Evolutionary conservation across 2,113 vertebrate genomes (phyloP).

Genomic region (Syrmaticus mikado): DNA sequence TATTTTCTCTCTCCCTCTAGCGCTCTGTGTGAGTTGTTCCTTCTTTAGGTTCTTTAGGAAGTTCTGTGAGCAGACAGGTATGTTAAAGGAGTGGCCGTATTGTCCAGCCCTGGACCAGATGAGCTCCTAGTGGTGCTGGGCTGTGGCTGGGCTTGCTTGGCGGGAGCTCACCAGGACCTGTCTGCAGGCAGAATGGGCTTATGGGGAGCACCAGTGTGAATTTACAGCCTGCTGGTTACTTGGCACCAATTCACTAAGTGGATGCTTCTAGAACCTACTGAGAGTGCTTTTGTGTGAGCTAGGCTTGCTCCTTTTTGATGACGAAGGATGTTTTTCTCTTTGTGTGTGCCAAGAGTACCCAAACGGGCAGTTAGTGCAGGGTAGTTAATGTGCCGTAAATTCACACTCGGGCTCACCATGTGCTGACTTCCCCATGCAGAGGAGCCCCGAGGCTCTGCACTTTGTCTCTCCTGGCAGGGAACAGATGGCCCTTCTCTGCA

Average conservation of each 20-base stretch:
- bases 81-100: neutral
- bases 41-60: neutral
- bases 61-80: neutral
- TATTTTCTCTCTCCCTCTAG: neutral
- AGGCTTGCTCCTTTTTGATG: neutral
- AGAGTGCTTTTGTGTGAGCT: neutral
- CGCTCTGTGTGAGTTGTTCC: neutral
- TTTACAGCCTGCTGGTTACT: conserved; percentile 15
- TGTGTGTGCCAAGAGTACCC: neutral
- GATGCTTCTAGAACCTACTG: neutral
- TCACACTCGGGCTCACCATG: neutral
- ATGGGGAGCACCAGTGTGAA: neutral
- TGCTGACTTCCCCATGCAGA: neutral
- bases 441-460: neutral
- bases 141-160: neutral
- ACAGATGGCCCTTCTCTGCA: conserved; percentile 50
- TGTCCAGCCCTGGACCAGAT: neutral
- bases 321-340: neutral
- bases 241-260: neutral
- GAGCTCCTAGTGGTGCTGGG: neutral
- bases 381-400: conserved; percentile 10
- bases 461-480: conserved; percentile 28
- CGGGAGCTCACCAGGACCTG: neutral
- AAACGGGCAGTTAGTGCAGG: neutral
- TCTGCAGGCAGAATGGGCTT: neutral